These are phyloP conservation scores for Eupithecia subumbrata DNA, from an alignment of 2,888 invertebrate species.

Conservation along the genomic window DNA sequence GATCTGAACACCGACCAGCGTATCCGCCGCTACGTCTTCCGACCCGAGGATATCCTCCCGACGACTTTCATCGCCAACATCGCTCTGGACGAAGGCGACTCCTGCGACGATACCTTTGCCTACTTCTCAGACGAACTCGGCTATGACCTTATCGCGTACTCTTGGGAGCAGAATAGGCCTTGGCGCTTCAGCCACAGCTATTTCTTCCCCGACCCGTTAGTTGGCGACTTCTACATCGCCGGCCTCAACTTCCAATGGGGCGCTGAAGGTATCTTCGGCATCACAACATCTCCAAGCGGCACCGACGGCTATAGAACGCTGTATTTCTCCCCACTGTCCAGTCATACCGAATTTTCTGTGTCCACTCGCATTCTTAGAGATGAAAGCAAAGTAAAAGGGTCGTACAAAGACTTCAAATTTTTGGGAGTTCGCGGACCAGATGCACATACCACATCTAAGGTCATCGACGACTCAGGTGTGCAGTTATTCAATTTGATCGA, in stretches of 20 bases:
- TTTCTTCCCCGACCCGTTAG: conserved; percentile 92
- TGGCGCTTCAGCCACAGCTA: conserved; percentile 92
- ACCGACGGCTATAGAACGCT: conserved; percentile 88
- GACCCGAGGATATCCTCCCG: conserved; percentile 88
- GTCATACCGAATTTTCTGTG: conserved; percentile 90
- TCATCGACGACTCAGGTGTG: conserved; percentile 89
- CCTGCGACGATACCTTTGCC: conserved; percentile 90
- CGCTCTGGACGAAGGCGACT: conserved; percentile 89
- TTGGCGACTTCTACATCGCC: conserved; percentile 90
- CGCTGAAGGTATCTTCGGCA: conserved; percentile 92
- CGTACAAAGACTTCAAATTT: conserved; percentile 88
- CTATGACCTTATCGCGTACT: conserved; percentile 91
- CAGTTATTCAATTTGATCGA: conserved; percentile 91
- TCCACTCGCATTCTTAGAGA: conserved; percentile 89
- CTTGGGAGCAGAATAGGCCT: conserved; percentile 89
- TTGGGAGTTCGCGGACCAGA: conserved; percentile 87
- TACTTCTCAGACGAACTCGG: conserved; percentile 93
- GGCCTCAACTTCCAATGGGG: conserved; percentile 94
- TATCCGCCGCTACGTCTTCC: conserved; percentile 87
- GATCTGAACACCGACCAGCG: conserved; percentile 89
- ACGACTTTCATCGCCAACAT: conserved; percentile 94
- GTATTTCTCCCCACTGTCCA: conserved; percentile 91
- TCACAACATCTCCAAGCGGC: conserved; percentile 87
- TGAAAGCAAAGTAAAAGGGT: conserved; percentile 86
- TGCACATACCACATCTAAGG: conserved; percentile 88